Evolutionary conservation across 2,797 vertebrate genomes (phyloP), one percentile per base, ranked within the genome.

Genomic region (Enteromius unitaeniatus): DNA sequence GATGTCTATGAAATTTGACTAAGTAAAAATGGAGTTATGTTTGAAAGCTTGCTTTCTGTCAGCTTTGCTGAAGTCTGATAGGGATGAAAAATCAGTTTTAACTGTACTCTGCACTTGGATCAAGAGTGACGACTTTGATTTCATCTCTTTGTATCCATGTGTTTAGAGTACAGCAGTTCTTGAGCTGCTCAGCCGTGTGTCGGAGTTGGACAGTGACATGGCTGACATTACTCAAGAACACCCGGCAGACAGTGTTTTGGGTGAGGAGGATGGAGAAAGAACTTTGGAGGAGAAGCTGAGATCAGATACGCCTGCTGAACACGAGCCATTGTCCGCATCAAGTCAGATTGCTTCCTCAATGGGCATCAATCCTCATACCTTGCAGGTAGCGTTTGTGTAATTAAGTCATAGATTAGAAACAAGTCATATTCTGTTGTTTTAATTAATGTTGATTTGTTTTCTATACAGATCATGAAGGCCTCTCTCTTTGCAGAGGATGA

Each of bases 131-230:
- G 21, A 49, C 7, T 53, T 40, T 84, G 75, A 84, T 65, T 84
- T 70, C 72, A 49, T 86, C 51, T 85, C 37, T 89, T 47, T 92
- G 64, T 89, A 83, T 92, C 74, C 90, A 31, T 85, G 91, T 88
- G 92, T 89, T 0, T 91, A 96, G 96, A 93, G 90, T 77, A 89
- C 91, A 0, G 92, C 91, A 0, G 90, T 94, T 37, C 87, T 94
- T 85, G 96, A 98, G 77, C 93, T 94, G 23, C 91, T 95, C 75
- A 93, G 95, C 5, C 90, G 93, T 11, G 92, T 95, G 68, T 90
- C 93, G 1, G 97, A 98, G 83, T 86, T 98, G 91, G 98, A 99
- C 94, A 99, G 97, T 0, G 97, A 98, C 90, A 99, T 99, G 98
- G 94, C 96, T 0, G 97, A 99, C 92, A 95, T 99, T 92, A 98